A percentile compares a stretch with the other conserved stretches of the same genome.
These are phyloP conservation scores for Rhamphomyia laevipes DNA, from an alignment of 2,888 invertebrate genomes.

Conservation along the genomic window DNA sequence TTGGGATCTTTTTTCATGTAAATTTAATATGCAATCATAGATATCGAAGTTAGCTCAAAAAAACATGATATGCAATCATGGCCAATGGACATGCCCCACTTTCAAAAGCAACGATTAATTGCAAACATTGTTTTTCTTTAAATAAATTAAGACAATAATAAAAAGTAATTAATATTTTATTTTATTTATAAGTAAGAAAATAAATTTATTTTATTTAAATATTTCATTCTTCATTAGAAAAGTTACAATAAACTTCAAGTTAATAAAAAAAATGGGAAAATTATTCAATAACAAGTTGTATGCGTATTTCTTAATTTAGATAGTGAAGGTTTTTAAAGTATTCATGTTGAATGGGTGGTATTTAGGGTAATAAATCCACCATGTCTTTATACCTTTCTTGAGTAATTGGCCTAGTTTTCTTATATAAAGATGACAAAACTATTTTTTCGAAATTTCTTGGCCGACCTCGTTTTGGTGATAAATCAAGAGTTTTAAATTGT, in stretches of 20 bases:
- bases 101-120: conserved; percentile 5
- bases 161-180: too few species aligned
- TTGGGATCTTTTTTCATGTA: too few species aligned
- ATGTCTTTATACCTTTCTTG: conserved; percentile 11
- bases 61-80: neutral
- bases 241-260: too few species aligned
- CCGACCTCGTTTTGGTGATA: conserved; percentile 1
- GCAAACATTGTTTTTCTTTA: conserved; percentile 7
- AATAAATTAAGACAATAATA: conserved; percentile 4
- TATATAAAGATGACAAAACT: conserved; percentile 8
- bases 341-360: conserved; percentile 11
- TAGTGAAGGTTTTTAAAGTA: conserved; percentile 11
- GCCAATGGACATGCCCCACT: neutral
- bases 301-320: conserved; percentile 5
- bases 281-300: conserved; percentile 5
- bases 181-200: too few species aligned
- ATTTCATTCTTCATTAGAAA: too few species aligned
- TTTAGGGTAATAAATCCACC: conserved; percentile 10
- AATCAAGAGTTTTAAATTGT: neutral
- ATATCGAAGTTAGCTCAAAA: neutral
- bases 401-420: conserved; percentile 7
- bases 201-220: too few species aligned
- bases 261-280: conserved; percentile 5
- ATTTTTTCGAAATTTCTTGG: conserved; percentile 5
- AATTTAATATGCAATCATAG: neutral